phyloP scores from a whole-genome alignment of 2,113 vertebrate species.

The Tauraco erythrolophus region DNA sequence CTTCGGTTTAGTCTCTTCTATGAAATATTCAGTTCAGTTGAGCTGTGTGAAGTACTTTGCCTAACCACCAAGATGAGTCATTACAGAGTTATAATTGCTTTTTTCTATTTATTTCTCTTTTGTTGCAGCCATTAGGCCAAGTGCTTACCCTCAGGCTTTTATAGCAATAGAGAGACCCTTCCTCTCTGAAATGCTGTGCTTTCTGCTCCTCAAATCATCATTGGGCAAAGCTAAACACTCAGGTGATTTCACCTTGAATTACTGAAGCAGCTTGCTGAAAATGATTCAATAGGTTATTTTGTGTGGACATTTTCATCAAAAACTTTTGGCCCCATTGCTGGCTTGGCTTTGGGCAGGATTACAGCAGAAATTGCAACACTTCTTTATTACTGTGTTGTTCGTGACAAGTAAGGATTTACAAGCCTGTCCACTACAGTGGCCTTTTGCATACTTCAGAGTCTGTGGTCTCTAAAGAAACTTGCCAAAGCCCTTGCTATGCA shows the following conservation, averaged over 20 bases:
- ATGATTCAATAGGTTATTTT: not conserved
- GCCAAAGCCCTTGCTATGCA: not conserved
- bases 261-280: not conserved
- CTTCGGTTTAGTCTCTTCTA: not conserved
- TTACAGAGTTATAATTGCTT: not conserved
- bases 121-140: not conserved
- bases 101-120: conserved; percentile 32
- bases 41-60: not conserved
- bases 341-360: not conserved
- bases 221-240: not conserved
- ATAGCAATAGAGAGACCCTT: not conserved
- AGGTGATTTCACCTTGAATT: not conserved
- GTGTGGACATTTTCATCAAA: not conserved
- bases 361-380: not conserved
- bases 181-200: not conserved
- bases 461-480: not conserved
- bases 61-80: conserved; percentile 16
- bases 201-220: not conserved
- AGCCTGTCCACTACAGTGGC: not conserved
- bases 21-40: not conserved
- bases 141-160: not conserved
- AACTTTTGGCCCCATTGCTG: not conserved
- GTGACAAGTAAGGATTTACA: not conserved
- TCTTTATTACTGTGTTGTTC: not conserved
- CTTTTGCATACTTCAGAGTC: not conserved